Percentiles rank a stretch among this genome's conserved stretches.
phyloP scores from a whole-genome alignment of 1,140 invertebrate genomes.

The Diploscapter pachys region DNA sequence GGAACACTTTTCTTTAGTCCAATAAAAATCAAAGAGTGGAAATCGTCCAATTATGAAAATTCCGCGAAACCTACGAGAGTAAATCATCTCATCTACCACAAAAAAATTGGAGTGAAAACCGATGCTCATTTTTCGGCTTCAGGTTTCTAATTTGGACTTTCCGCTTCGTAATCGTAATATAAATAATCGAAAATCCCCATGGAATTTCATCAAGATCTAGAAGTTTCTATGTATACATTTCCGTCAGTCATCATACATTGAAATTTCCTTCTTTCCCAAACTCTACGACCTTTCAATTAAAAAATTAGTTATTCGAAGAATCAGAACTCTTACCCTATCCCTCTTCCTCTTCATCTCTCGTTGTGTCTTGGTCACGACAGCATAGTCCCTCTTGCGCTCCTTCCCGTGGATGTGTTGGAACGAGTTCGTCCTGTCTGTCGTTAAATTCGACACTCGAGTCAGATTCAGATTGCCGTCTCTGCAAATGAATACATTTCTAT shows the following conservation, averaged over 20 bases:
- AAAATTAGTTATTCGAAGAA: not conserved
- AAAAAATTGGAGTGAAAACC: too few relatives aligned
- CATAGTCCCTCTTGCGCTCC: slow-evolving; percentile 50
- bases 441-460: slow-evolving; percentile 31
- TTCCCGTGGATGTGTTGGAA: slow-evolving; percentile 51
- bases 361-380: slow-evolving; percentile 21
- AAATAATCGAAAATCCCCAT: too few relatives aligned
- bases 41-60: too few relatives aligned
- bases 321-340: slow-evolving; percentile 36
- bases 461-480: slow-evolving; percentile 11
- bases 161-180: too few relatives aligned
- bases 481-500: slow-evolving; percentile 18
- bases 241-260: too few relatives aligned
- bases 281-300: not conserved
- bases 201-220: too few relatives aligned
- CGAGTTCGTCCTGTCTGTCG: slow-evolving; percentile 50
- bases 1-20: not conserved
- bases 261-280: too few relatives aligned
- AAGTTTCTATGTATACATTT: not conserved
- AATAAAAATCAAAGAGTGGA: not conserved
- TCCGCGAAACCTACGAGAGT: too few relatives aligned
- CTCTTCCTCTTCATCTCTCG: slow-evolving; percentile 32
- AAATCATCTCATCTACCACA: too few relatives aligned
- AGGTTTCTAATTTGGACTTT: too few relatives aligned
- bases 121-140: too few relatives aligned